Evolutionary conservation across 2,888 invertebrate species (phyloP).

Genomic region (Acrobasis consociella): DNA sequence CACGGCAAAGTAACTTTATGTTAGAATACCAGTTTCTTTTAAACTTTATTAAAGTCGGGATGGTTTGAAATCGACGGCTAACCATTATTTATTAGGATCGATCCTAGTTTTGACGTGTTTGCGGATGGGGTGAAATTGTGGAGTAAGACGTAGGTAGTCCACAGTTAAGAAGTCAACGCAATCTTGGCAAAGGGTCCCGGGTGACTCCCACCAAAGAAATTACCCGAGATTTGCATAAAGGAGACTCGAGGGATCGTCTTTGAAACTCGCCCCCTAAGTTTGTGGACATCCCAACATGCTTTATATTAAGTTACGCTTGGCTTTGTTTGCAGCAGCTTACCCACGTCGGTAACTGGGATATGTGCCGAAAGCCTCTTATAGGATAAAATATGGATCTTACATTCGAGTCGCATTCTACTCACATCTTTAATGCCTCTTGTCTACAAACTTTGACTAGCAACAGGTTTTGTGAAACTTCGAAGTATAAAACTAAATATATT

Average conservation of each 20-base stretch:
- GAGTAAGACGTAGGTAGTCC: constrained; percentile 53
- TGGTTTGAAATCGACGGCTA: constrained; percentile 28
- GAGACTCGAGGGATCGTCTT: constrained; percentile 72
- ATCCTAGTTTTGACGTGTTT: constrained; percentile 22
- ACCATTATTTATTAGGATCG: constrained; percentile 23
- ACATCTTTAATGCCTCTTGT: neutral
- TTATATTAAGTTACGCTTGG: constrained; percentile 69
- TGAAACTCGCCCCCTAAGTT: constrained; percentile 69
- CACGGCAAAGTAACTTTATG: constrained; percentile 36
- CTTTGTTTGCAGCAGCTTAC: constrained; percentile 55
- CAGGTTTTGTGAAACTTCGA: neutral
- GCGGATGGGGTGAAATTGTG: constrained; percentile 43
- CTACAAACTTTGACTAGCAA: neutral
- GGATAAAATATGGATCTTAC: constrained; percentile 28
- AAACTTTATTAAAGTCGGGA: constrained; percentile 33
- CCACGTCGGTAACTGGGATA: constrained; percentile 49
- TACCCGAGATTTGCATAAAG: constrained; percentile 78
- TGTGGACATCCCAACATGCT: constrained; percentile 70
- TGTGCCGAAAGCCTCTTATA: constrained; percentile 43
- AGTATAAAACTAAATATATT: neutral
- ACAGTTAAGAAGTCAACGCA: constrained; percentile 66
- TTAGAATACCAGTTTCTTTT: constrained; percentile 28
- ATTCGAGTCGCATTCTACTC: constrained; percentile 1
- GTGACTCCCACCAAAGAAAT: constrained; percentile 75
- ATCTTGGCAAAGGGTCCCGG: constrained; percentile 68